A percentile compares a stretch with the other conserved stretches of the same genome.
These are phyloP conservation scores for Melangyna quadrimaculata DNA, from an alignment of 2,888 invertebrate species.

Conservation along the genomic window DNA sequence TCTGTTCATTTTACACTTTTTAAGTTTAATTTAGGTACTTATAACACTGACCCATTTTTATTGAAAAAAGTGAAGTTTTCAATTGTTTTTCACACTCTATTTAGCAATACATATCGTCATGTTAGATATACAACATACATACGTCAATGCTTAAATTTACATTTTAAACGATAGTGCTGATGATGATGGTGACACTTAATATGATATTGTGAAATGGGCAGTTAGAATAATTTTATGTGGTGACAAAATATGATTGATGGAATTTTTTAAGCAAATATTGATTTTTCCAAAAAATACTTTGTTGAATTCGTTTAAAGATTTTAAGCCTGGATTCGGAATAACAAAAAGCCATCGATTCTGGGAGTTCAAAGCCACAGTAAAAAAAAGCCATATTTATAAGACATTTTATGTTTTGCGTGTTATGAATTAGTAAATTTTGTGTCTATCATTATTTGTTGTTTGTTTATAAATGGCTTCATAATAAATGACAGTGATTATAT, in stretches of 20 bases:
- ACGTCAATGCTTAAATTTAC: neutral
- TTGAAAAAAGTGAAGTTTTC: neutral
- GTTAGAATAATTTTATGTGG: neutral
- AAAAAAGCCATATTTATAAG: neutral
- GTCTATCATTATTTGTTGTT: neutral
- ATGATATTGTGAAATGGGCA: neutral
- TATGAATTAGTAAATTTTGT: neutral
- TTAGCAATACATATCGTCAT: constrained; percentile 26
- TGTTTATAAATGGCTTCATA: neutral
- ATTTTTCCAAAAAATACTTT: neutral
- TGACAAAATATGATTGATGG: no score
- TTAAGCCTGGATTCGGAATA: neutral
- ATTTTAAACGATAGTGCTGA: neutral
- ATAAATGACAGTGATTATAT: neutral
- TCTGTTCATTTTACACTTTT: constrained; percentile 24
- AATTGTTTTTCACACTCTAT: constrained; percentile 13
- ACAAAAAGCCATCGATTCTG: constrained; percentile 1
- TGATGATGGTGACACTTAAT: neutral
- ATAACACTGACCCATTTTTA: constrained; percentile 1
- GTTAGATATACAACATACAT: neutral
- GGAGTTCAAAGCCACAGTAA: neutral
- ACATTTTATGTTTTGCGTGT: neutral
- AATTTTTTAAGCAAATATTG: neutral
- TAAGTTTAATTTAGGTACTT: constrained; percentile 34
- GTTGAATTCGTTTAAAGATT: neutral